These are phyloP conservation scores for Aphis gossypii DNA, from an alignment of 1,140 invertebrate genomes.

Conservation along the genomic window DNA sequence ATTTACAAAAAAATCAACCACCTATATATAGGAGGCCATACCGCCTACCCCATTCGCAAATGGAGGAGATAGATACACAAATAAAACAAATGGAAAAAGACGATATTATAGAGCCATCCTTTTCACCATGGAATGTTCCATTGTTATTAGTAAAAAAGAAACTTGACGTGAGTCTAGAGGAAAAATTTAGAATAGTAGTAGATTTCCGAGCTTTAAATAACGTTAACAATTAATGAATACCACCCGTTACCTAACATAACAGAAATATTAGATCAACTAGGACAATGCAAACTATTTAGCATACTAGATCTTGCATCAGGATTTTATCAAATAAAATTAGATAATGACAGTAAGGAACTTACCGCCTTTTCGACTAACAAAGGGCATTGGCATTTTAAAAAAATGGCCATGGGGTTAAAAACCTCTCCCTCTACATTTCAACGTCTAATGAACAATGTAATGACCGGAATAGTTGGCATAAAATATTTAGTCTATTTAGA, in stretches of 20 bases:
- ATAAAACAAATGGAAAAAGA: too few relatives aligned
- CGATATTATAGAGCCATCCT: too few relatives aligned
- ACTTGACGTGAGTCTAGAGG: too few relatives aligned
- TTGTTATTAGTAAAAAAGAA: too few relatives aligned
- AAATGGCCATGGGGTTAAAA: neutral
- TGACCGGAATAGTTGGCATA: neutral
- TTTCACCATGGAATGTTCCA: too few relatives aligned
- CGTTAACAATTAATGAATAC: conserved; percentile 62
- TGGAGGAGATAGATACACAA: too few relatives aligned
- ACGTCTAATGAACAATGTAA: neutral
- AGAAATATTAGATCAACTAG: conserved; percentile 64
- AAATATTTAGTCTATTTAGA: conserved; percentile 7
- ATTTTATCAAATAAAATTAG: conserved; percentile 67
- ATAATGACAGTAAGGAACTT: conserved; percentile 28
- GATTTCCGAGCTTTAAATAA: conserved; percentile 62
- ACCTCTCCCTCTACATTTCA: neutral
- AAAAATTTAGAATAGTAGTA: conserved; percentile 59
- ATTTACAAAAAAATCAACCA: too few relatives aligned
- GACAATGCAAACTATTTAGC: conserved; percentile 64
- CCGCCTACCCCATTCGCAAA: too few relatives aligned
- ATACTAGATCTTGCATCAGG: conserved; percentile 66
- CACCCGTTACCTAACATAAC: conserved; percentile 63
- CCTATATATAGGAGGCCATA: too few relatives aligned
- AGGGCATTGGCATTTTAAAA: too few relatives aligned
- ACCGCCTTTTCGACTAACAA: too few relatives aligned